A percentile compares a stretch with the other conserved stretches of the same genome.
Conservation (phyloP, 1,140 invertebrate species). For the Ceratina calcarata region DNA sequence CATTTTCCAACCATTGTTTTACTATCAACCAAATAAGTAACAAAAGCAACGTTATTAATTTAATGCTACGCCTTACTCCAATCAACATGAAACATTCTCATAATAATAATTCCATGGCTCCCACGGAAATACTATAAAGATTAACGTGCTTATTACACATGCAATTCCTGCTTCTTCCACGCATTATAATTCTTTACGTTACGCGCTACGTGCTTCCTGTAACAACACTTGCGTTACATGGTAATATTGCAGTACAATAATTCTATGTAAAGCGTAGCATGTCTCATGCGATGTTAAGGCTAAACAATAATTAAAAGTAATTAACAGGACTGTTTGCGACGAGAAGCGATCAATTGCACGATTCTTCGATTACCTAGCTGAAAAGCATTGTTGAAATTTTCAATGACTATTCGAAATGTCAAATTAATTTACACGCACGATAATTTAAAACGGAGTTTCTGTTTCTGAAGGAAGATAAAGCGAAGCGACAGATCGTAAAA, state of each 20-base stretch:
- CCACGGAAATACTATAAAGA: neutral
- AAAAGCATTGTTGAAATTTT: no score
- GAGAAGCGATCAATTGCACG: neutral
- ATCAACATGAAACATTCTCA: neutral
- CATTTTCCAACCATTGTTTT: slow-evolving; percentile 3
- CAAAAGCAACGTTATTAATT: neutral
- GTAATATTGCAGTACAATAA: no score
- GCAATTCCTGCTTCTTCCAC: no score
- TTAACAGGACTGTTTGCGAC: neutral
- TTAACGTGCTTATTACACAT: neutral
- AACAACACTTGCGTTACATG: neutral
- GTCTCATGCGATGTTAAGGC: neutral
- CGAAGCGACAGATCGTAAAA: neutral
- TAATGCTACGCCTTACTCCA: neutral
- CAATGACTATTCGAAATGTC: no score
- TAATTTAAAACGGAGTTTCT: neutral
- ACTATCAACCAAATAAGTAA: slow-evolving; percentile 4
- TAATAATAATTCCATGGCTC: neutral
- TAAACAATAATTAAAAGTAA: slow-evolving; percentile 33
- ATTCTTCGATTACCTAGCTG: neutral
- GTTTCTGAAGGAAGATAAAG: neutral
- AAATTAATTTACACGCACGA: neutral
- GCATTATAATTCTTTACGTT: neutral
- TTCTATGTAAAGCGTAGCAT: neutral
- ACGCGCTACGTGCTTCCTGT: neutral